Base-by-base conservation (phyloP, 92 coral and sea anemone species). In the Porites cylindrica region DNA sequence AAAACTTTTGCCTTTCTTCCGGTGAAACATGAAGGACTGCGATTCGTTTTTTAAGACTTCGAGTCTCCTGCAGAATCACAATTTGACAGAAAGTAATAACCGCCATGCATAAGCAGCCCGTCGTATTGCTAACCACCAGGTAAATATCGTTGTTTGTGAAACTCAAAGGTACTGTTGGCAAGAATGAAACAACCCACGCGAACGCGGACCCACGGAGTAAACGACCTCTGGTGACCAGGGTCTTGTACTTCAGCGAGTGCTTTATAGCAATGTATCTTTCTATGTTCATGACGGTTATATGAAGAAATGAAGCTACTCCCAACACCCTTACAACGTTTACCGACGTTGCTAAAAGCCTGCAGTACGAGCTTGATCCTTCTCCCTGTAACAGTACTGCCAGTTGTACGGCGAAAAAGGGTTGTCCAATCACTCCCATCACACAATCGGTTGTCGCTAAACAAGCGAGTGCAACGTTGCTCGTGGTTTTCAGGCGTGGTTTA, bases 401-500 rank as follows among this genome's bases (percentile, higher is more conserved):
- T 11, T 11, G 14, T 17, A 59, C 63, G 17, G 5, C 17, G 63
- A 59, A 59, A 59, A 59, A 11, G 14, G 63, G 63, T 18, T 11
- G 63, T 59, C 63, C 63, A 17, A 59, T 59, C 14, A 67, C 72
- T n/a, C 72, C 72, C 23, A 67, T 24, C 19, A 67, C 17, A 10
- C 23, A 24, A 24, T 67, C 72, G 19, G 72, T 67, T 18, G 19
- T 23, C 23, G 72, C 72, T 24, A 67, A 67, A 67, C 72, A 67
- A 10, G 72, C 72, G 20, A 67, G 38, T 24, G 38, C 72, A 18
- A 67, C 19, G 63, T 75, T 75, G 64, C 17, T 50, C 17, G 51
- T 75, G 17, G 79, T 75, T 21, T n/a, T 51, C 18, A 75, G 79
- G 9, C 64, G 79, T 11, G 79, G 10, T 75, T 54, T 75, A 38